These are phyloP conservation scores for Probaryconus sp. DNA, from an alignment of 1,140 invertebrate species.

Conservation along the genomic window DNA sequence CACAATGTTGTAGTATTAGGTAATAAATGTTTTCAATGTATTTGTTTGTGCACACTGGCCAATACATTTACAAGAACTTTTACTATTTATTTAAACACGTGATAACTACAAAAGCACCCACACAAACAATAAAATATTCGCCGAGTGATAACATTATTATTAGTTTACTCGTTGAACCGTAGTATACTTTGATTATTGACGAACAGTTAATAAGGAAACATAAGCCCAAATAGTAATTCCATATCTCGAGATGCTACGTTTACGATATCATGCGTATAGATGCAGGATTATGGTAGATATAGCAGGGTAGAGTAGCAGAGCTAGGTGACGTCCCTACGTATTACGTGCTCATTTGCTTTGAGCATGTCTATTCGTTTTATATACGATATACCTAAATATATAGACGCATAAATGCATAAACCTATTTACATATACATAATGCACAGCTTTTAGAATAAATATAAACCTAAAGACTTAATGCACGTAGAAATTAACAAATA, in stretches of 20 bases:
- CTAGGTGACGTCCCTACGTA: constrained; percentile 21
- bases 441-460: too few relatives aligned
- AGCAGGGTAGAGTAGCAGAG: constrained; percentile 30
- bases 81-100: too few relatives aligned
- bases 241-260: constrained; percentile 40
- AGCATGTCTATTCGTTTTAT: constrained; percentile 44
- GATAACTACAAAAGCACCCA: too few relatives aligned
- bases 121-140: too few relatives aligned
- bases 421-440: background rate
- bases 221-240: constrained; percentile 36
- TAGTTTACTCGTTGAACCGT: background rate
- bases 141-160: background rate
- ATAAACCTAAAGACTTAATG: too few relatives aligned
- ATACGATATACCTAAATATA: constrained; percentile 30
- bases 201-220: constrained; percentile 46
- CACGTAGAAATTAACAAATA: too few relatives aligned
- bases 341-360: constrained; percentile 47
- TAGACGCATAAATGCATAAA: constrained; percentile 22
- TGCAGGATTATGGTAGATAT: constrained; percentile 50
- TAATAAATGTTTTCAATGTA: too few relatives aligned
- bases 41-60: too few relatives aligned
- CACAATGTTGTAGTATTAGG: too few relatives aligned
- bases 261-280: constrained; percentile 37
- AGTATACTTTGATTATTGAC: constrained; percentile 25
- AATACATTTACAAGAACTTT: too few relatives aligned